Evolutionary conservation across 1,140 invertebrate genomes (phyloP), one percentile per base, ranked within the genome.

Genomic region (Marisa cornuarietis): DNA sequence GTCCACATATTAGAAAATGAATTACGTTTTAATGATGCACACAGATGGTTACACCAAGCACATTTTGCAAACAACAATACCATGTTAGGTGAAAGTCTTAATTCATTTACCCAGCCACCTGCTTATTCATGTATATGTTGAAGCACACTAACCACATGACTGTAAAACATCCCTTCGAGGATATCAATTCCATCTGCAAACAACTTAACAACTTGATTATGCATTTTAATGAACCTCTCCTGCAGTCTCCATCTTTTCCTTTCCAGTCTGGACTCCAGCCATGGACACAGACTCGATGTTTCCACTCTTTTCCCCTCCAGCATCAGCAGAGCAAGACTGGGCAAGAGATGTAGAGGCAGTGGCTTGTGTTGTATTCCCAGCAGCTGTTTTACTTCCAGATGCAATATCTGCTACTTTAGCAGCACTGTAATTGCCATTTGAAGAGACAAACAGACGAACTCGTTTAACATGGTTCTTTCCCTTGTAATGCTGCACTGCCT

Each of bases 401-500:
- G 65, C 13, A 26, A 8, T 73, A 54, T 54, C 58, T 7, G 71
- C 18, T 9, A 49, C 61, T 42, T 76, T 76, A 8, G 26, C 61
- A 16, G 51, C 74, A 6, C 16, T 22, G 20, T 65, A 11, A 26
- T 76, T 76, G 14, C 74, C 74, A 42, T 76, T 65, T 14, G 69
- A 58, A 22, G 63, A 24, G 66, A 80, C 58, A 52, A 76, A 80
- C 13, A 76, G 65, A 11, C 79, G 74, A 20, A 85, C 61, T 54
- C 84, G 83, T 79, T 86, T 85, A 69, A 76, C 73, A 66, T 93
- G 93, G 85, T 93, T 93, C 86, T 93, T 92, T 18, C 93, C 93
- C 78, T 91, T 89, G 85, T 93, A 93, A 88, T 93, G 93, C 85
- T 93, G 92, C 58, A 91, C 89, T 22, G 93, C 93, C 83, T 93